Base-by-base conservation (phyloP, 2,888 invertebrate species). In the Pollenia labialis region DNA sequence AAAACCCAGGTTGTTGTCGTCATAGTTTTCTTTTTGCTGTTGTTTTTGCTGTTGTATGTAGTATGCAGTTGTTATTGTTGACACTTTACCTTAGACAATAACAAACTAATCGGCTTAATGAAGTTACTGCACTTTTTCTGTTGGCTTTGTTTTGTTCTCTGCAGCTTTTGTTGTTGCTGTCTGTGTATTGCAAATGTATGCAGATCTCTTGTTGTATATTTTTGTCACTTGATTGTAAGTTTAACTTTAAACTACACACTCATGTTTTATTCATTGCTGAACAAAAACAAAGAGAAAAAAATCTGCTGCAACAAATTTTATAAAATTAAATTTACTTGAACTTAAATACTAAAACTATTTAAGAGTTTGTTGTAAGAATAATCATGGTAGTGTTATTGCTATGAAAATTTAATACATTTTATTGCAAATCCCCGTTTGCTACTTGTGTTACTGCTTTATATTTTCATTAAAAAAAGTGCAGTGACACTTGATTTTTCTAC, bases 51-150 rank as follows among this genome's bases (percentile, higher is more conserved):
- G 66, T 56, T 66, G 62, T 42, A 14, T 60, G 23, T 32, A 42
- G 60, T 74, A 23, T 77, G 74, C 77, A 71, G 50, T 66, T 71
- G 72, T 83, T 76, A 56, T 86, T 84, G 81, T 84, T 84, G 85
- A 84, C 79, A 84, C 84, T 84, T 84, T 84, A 84, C 84, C 84
- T 84, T 84, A 84, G 84, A 84, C 81, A 85, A 85, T 81, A 81
- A 81, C 85, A 81, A 85, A 79, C 86, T 90, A 90, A 90, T 88
- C 90, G 89, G 90, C 89, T 90, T 90, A 90, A 84, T 66, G 86
- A 88, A 89, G 88, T 88, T 89, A 87, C 87, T 87, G 84, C 76
- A 85, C 81, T 84, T 84, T 82, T 82, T 62, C n/a, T 62, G 7
- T 58, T 77, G 12, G 8, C 69, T 4, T 58, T 23, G 1, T 62